Evolutionary conservation across 2,888 invertebrate genomes (phyloP), one percentile per base, ranked within the genome.

Genomic region (Mylabris sibirica): DNA sequence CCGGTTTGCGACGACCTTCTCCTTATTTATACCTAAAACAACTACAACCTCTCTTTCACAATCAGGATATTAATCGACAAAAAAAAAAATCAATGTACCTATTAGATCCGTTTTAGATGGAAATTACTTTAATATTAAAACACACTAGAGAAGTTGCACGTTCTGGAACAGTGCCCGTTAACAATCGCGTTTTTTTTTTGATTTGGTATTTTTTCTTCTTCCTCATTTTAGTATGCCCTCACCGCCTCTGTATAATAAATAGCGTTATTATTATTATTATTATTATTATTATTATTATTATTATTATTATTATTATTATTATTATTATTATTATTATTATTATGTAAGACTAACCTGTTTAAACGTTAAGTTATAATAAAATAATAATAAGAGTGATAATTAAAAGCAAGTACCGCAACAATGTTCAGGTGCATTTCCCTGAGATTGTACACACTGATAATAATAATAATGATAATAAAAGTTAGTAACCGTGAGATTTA

Each of bases 161-260:
- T 57, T 57, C 57, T 57, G 57, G 57, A 57, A 57, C 57, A 57
- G 57, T 57, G 57, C 57, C 57, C 57, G 24, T 57, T 12, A 57
- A 57, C 57, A 57, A 57, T 57, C 14, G 57, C 1, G 12, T 20
- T 49, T 57, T 24, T 57, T 53, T 57, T 57, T 44, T 3, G 14
- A 5, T 44, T 53, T 11, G 9, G 8, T 3, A 53, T 53, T 53
- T 17, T 53, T 20, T 22, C 11, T 22, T 57, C 12, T 57, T 57
- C 24, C 24, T 57, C 24, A 0, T 3, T 22, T 14, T 57, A 57
- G 57, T 22, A 57, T 22, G 57, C 57, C 57, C 57, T 57, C 57
- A 8, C 14, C 24, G 22, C 14, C n/a, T 5, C 44, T 22, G 5
- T 20, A 20, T 17, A 20, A 49, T n/a, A n/a, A n/a, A n/a, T n/a